Evolutionary conservation across 2,888 invertebrate species (phyloP), one percentile per base, ranked within the genome.

Genomic region (Calliopum simillimum): DNA sequence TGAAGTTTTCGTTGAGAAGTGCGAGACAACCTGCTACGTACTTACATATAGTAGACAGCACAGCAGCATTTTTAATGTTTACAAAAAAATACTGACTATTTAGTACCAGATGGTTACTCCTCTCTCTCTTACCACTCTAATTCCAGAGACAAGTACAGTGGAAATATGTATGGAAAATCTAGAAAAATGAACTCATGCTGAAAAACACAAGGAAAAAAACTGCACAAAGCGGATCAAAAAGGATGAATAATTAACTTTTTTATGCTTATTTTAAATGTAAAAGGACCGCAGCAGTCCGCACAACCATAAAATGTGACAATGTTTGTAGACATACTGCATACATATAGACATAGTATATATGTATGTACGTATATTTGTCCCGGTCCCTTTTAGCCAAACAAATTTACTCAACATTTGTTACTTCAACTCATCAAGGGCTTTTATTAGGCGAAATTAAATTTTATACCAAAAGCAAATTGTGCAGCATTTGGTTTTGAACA

Each of bases 171-270:
- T 49, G 16, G 33, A 49, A 49, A n/a, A 23, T 19, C 53, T 21
- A 43, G 13, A 51, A 51, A 63, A 51, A 64, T n/a, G 51, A 64
- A 64, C 51, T 41, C 33, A 11, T 6, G 51, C 64, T 41, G 43
- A 59, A 59, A 53, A 33, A 61, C 51, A 41, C 33, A 12, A 67
- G 44, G 8, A 11, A 21, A 47, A 47, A 21, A 19, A 23, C 12
- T 25, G 14, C 46, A 68, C 23, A 59, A 51, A 68, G 51, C 44
- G 51, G 53, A 43, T 58, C 59, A 53, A 61, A 68, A 49, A 41
- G 43, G 58, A 53, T 68, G 68, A 61, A 68, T 68, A 68, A 68
- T 68, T 68, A 68, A 68, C 61, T 63, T 61, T 68, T 68, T 51
- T 67, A 58, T 55, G 21, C 53, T 46, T 61, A 44, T 43, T 68